Conservation (phyloP, 2,888 invertebrate genomes). For the Deroplatys truncata region DNA sequence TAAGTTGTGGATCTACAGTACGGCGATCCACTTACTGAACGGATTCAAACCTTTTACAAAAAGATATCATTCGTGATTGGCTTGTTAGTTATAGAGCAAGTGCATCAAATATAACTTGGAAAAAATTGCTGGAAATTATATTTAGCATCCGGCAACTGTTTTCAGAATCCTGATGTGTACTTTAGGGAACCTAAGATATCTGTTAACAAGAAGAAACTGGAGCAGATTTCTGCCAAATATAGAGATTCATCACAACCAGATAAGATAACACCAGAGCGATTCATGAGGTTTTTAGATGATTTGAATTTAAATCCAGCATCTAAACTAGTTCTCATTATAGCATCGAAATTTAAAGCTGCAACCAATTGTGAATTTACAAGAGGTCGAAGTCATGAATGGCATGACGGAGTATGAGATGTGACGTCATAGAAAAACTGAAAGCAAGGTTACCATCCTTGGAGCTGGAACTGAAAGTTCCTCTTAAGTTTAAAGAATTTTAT, state of each 20-base stretch:
- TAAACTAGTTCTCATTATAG: conserved; percentile 90
- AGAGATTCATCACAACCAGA: conserved; percentile 82
- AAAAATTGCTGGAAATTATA: conserved; percentile 98
- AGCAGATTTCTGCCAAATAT: conserved; percentile 80
- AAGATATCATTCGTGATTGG: no score
- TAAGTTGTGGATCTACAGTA: no score
- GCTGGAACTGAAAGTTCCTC: conserved; percentile 80
- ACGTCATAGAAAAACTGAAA: conserved; percentile 91
- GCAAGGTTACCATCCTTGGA: conserved; percentile 78
- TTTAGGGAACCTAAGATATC: conserved; percentile 70
- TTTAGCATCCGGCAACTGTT: conserved; percentile 93
- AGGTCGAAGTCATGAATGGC: conserved; percentile 90
- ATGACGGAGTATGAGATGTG: conserved; percentile 83
- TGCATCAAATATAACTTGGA: no score
- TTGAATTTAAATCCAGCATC: conserved; percentile 88
- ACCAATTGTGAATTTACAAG: conserved; percentile 96
- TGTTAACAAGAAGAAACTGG: conserved; percentile 85
- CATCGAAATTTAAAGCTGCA: conserved; percentile 96
- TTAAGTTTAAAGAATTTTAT: conserved; percentile 96
- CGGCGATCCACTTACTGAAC: no score
- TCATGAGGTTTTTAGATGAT: conserved; percentile 92
- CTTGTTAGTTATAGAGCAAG: no score
- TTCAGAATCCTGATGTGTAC: conserved; percentile 92
- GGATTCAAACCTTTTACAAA: no score
- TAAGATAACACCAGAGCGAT: conserved; percentile 94